phyloP scores from a whole-genome alignment of 2,797 vertebrate species.

The Adelosebastes latens region DNA sequence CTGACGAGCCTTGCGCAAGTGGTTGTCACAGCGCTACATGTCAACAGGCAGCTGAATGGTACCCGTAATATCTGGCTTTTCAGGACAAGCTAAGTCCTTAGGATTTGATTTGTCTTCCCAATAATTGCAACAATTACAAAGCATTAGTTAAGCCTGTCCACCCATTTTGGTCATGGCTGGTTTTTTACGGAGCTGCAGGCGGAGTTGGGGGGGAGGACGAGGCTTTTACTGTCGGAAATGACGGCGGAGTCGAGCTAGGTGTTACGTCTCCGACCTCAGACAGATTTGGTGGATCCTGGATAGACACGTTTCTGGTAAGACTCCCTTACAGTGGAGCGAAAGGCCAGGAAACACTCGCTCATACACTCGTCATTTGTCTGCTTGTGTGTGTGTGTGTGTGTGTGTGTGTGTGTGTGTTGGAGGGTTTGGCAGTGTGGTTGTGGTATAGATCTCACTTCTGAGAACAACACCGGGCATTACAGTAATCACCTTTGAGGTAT shows the following conservation, averaged over 20 bases:
- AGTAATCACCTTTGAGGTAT: conserved; percentile 59
- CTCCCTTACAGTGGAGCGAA: conserved; percentile 37
- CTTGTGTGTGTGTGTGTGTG: conserved; percentile 23
- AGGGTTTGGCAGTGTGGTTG: conserved; percentile 52
- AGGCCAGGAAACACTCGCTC: conserved; percentile 68
- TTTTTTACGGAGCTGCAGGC: conserved; percentile 55
- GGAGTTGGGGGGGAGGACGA: conserved; percentile 44
- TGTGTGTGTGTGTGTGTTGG: conserved; percentile 28
- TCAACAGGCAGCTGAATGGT: conserved; percentile 26
- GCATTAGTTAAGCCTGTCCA: conserved; percentile 55
- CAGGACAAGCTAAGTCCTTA: not conserved
- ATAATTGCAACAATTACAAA: conserved; percentile 65
- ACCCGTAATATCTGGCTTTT: conserved; percentile 28
- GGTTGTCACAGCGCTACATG: conserved; percentile 38
- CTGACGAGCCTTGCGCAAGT: conserved; percentile 39
- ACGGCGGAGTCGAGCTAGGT: conserved; percentile 40
- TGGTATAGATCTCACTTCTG: conserved; percentile 60
- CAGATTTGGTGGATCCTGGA: conserved; percentile 56
- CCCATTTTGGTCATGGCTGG: conserved; percentile 59
- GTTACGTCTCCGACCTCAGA: conserved; percentile 57
- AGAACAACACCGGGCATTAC: conserved; percentile 59
- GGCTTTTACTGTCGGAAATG: conserved; percentile 36
- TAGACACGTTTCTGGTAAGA: conserved; percentile 56
- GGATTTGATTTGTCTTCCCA: conserved; percentile 56
- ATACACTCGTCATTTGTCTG: conserved; percentile 48